Conservation (phyloP, 1,140 invertebrate species). For the Drosophila busckii region DNA sequence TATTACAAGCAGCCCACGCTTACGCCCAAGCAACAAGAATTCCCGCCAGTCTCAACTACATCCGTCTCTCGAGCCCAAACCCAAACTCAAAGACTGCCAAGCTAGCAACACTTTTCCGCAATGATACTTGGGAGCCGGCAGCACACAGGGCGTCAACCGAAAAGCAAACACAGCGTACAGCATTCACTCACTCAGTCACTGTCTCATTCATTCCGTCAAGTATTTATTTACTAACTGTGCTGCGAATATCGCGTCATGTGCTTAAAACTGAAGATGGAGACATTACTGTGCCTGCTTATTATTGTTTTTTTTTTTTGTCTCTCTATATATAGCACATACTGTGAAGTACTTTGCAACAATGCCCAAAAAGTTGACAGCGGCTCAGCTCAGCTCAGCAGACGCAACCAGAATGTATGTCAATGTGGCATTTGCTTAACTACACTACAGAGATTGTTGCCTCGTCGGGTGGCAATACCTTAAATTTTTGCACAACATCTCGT, state of each 20-base stretch:
- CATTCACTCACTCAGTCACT: constrained; percentile 5
- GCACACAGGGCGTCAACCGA: constrained; percentile 31
- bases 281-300: constrained; percentile 32
- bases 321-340: too few species aligned
- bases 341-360: too few species aligned
- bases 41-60: constrained; percentile 58
- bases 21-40: constrained; percentile 58
- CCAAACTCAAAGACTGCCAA: constrained; percentile 25
- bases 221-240: constrained; percentile 8
- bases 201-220: constrained; percentile 11
- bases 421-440: constrained; percentile 31
- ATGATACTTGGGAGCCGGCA: constrained; percentile 33
- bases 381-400: too few species aligned
- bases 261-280: constrained; percentile 49
- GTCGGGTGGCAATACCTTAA: too few species aligned
- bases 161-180: constrained; percentile 12
- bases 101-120: constrained; percentile 50
- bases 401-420: constrained; percentile 32
- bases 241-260: constrained; percentile 55
- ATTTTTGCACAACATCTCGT: too few species aligned
- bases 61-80: constrained; percentile 44
- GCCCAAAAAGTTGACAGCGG: too few species aligned
- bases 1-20: constrained; percentile 61
- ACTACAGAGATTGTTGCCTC: too few species aligned
- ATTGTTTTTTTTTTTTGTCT: constrained; percentile 16